Conservation (phyloP, 1,140 invertebrate species). For the Plutomurus gul region DNA sequence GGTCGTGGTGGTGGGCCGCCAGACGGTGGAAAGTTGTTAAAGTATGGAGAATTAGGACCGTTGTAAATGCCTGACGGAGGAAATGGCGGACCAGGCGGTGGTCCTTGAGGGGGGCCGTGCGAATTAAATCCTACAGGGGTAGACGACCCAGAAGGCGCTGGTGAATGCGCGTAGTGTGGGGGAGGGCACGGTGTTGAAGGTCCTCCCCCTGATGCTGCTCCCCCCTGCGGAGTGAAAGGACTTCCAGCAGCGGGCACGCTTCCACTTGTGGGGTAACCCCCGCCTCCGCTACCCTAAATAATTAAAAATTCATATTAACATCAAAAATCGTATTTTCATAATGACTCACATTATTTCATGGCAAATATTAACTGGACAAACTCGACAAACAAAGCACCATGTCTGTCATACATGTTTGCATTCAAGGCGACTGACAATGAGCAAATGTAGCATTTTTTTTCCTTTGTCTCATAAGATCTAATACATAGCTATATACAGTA, state of each 20-base stretch:
- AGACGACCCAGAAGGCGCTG: constrained; percentile 74
- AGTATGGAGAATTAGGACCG: constrained; percentile 60
- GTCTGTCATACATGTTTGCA: no score
- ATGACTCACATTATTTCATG: background rate
- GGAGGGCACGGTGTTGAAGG: constrained; percentile 58
- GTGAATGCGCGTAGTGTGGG: constrained; percentile 74
- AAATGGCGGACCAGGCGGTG: constrained; percentile 44
- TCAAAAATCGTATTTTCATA: no score
- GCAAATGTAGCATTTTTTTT: no score
- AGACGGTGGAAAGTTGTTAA: constrained; percentile 59
- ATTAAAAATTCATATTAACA: constrained; percentile 12
- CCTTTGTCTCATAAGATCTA: no score
- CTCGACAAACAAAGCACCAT: no score
- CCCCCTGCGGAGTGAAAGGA: constrained; percentile 59
- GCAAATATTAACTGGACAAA: background rate
- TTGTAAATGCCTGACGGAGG: constrained; percentile 51
- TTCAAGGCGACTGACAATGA: no score
- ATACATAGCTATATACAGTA: no score
- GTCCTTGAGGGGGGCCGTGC: constrained; percentile 51
- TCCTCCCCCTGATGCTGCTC: constrained; percentile 70
- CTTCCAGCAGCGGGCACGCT: constrained; percentile 51
- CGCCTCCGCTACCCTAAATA: constrained; percentile 47
- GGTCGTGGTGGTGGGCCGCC: constrained; percentile 63
- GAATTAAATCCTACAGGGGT: constrained; percentile 61
- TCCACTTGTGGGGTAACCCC: constrained; percentile 50